Evolutionary conservation across 64 coral and sea anemone genomes (phyloP), one percentile per base, ranked within the genome.

Genomic region (Montipora cactus): DNA sequence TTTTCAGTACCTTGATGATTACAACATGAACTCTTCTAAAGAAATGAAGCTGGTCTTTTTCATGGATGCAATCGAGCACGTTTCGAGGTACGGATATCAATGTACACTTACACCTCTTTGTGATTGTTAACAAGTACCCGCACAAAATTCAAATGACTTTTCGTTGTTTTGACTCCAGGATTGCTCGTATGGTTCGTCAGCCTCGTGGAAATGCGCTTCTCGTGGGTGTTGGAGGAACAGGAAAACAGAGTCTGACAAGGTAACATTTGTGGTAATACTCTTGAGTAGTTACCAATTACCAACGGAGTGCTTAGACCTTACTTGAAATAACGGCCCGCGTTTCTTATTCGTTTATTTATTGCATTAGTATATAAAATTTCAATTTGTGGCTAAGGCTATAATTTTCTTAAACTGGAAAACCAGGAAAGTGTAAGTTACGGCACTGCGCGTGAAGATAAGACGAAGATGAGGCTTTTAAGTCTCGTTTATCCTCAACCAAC

Each of bases 41-140:
- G 97, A 98, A 90, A 99, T 99, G 97, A 99, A 96, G 73, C 94
- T 99, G 8, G 97, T 99, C 10, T 99, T 99, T 84, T 99, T 99
- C 48, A 99, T 99, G 94, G 97, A 99, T 46, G 97, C 97, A 8
- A 99, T 99, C 58, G 94, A 99, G 76, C 97, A 99, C 62, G 87
- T 99, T 58, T 96, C 97, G 57, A 94, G 97, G 97, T 99, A 81
- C 23, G 53, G 8, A 44, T 3, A 76, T 73, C 47, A n/a, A 5
- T 64, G 61, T 37, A 37, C 28, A 28, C 13, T 15, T 12, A 64
- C 8, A 64, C 14, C 61, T 64, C 11, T 64, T 15, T 15, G 14
- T 64, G 61, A 16, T 64, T 14, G 61, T 64, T 16, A 15, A 64
- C 61, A 64, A 37, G 37, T 37, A 2, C 2, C 37, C 37, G 37